Conservation (phyloP, 2,888 invertebrate species). For the Bembecia ichneumoniformis region DNA sequence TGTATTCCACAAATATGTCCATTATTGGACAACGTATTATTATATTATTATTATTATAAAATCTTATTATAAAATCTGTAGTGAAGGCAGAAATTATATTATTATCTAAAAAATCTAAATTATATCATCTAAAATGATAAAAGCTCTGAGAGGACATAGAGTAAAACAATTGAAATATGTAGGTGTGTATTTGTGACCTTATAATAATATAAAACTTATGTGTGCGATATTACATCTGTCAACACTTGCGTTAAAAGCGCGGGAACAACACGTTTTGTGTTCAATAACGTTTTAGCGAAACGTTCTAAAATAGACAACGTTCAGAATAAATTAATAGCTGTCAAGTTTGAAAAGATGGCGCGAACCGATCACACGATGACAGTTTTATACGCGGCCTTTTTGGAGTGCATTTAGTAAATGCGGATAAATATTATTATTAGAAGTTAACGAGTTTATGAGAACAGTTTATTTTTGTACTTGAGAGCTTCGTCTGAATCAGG, state of each 20-base stretch:
- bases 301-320: slow-evolving; percentile 20
- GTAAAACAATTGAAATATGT: no score
- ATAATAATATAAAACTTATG: slow-evolving; percentile 1
- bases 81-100: no score
- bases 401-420: slow-evolving; percentile 65
- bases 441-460: slow-evolving; percentile 39
- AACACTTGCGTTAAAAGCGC: slow-evolving; percentile 42
- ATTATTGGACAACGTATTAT: no score
- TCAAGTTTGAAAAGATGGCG: slow-evolving; percentile 44
- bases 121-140: no score
- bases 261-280: slow-evolving; percentile 18
- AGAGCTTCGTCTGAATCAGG: slow-evolving; percentile 16
- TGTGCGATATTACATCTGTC: slow-evolving; percentile 41
- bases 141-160: no score
- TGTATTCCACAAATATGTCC: no score
- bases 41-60: no score
- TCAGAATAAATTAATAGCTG: slow-evolving; percentile 33
- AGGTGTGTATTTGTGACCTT: no score
- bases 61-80: no score
- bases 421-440: slow-evolving; percentile 61
- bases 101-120: no score
- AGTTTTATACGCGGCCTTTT: slow-evolving; percentile 55
- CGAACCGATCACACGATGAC: slow-evolving; percentile 51
- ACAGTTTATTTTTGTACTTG: slow-evolving; percentile 42
- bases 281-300: slow-evolving; percentile 36